Conservation (phyloP, 2,113 vertebrate species). For the Panurus biarmicus region DNA sequence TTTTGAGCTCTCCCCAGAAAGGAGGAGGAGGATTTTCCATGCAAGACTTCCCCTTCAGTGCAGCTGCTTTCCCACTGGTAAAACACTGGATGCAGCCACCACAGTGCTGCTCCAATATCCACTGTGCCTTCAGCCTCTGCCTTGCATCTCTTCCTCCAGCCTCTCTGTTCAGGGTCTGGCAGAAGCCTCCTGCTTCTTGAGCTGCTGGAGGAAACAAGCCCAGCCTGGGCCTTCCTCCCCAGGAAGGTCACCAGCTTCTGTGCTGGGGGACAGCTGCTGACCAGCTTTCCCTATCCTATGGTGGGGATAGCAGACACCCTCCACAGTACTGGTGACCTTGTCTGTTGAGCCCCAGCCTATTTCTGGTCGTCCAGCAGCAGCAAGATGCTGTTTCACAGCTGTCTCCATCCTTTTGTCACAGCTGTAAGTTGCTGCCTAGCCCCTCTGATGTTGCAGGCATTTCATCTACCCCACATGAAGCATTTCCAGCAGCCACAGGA, state of each 20-base stretch:
- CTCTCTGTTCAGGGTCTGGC: not conserved
- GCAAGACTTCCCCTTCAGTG: accelerated
- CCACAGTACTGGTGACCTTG: not conserved
- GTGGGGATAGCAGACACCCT: not conserved
- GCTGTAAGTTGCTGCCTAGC: not conserved
- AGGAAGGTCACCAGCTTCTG: not conserved
- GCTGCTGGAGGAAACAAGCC: not conserved
- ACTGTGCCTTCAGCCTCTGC: not conserved
- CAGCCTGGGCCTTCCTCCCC: not conserved
- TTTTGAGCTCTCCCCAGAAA: not conserved
- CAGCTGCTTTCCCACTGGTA: not conserved
- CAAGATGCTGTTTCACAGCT: not conserved
- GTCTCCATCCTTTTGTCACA: not conserved
- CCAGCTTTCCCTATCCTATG: not conserved
- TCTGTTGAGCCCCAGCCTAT: not conserved
- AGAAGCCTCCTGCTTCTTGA: not conserved
- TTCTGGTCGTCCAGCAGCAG: not conserved
- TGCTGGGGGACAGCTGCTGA: not conserved
- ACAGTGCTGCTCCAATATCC: not conserved
- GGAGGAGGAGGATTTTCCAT: not conserved
- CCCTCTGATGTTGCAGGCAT: not conserved
- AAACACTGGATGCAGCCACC: not conserved
- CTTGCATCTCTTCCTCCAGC: not conserved
- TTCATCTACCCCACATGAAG: not conserved
- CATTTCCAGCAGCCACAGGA: not conserved